Evolutionary conservation across 2,797 vertebrate genomes (phyloP).

Genomic region (Triplophysa bombifrons): DNA sequence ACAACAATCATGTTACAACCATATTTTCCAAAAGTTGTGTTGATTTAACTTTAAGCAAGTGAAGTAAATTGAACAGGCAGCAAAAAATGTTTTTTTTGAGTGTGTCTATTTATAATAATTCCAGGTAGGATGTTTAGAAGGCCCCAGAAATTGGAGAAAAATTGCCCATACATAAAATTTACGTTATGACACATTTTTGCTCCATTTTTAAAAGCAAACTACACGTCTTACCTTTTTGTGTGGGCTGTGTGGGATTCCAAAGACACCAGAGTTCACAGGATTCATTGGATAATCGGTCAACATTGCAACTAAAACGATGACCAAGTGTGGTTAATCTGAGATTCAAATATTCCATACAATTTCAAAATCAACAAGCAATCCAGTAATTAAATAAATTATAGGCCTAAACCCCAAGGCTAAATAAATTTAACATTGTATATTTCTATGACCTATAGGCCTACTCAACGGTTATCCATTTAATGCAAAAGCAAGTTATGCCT

Average conservation of each 20-base stretch:
- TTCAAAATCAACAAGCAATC: too few species aligned
- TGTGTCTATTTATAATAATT: neutral
- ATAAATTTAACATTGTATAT: too few species aligned
- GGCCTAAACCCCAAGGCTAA: too few species aligned
- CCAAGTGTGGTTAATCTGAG: neutral
- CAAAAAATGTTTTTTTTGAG: too few species aligned
- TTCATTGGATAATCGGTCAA: slow-evolving; percentile 54
- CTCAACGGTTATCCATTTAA: neutral
- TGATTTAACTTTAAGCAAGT: too few species aligned
- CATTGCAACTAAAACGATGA: slow-evolving; percentile 51
- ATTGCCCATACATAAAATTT: too few species aligned
- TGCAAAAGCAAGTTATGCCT: slow-evolving; percentile 14
- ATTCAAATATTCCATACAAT: neutral
- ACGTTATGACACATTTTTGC: neutral
- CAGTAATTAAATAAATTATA: too few species aligned
- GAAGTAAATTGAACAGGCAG: too few species aligned
- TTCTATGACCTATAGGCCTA: too few species aligned
- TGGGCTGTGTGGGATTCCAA: slow-evolving; percentile 32
- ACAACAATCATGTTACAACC: too few species aligned
- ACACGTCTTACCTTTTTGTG: slow-evolving; percentile 49
- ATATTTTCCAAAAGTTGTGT: too few species aligned
- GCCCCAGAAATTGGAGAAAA: too few species aligned
- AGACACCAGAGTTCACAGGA: slow-evolving; percentile 43
- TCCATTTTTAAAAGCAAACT: neutral
- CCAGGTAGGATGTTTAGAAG: neutral